Conservation (phyloP, 2,888 invertebrate species). For the Selenia dentaria region DNA sequence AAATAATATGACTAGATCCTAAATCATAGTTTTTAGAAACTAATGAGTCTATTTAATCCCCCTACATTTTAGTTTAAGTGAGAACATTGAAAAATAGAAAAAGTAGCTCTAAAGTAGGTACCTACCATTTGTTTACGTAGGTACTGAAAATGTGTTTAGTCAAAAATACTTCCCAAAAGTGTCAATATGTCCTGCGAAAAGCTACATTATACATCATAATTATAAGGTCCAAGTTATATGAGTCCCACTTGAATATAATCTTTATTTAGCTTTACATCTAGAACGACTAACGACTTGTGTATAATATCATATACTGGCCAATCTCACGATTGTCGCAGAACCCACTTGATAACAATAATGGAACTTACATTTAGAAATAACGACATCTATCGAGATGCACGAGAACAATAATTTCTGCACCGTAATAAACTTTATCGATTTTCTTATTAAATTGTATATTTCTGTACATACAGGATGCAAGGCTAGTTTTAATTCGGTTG, state of each 20-base stretch:
- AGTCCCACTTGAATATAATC: conserved; percentile 29
- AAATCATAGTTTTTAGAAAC: too few relatives aligned
- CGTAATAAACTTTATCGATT: conserved; percentile 78
- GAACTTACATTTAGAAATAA: conserved; percentile 67
- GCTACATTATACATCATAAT: too few relatives aligned
- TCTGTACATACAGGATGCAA: conserved; percentile 9
- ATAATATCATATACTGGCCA: conserved; percentile 55
- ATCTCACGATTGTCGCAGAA: conserved; percentile 77
- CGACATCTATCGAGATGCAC: conserved; percentile 80
- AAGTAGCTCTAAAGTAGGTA: too few relatives aligned
- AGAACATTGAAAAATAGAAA: too few relatives aligned
- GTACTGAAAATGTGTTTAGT: too few relatives aligned
- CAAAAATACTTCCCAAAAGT: too few relatives aligned
- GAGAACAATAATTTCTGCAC: conserved; percentile 77
- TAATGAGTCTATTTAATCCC: too few relatives aligned
- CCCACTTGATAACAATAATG: conserved; percentile 54
- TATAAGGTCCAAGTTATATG: background rate
- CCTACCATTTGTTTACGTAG: too few relatives aligned
- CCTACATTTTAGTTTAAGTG: too few relatives aligned
- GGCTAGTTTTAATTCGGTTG: background rate
- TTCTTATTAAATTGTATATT: conserved; percentile 58
- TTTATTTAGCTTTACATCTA: conserved; percentile 18
- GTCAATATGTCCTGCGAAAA: too few relatives aligned
- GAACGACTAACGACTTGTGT: background rate
- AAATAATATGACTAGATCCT: too few relatives aligned